Base-by-base conservation (phyloP, 1,140 invertebrate genomes). In the Lanistes nyassanus region DNA sequence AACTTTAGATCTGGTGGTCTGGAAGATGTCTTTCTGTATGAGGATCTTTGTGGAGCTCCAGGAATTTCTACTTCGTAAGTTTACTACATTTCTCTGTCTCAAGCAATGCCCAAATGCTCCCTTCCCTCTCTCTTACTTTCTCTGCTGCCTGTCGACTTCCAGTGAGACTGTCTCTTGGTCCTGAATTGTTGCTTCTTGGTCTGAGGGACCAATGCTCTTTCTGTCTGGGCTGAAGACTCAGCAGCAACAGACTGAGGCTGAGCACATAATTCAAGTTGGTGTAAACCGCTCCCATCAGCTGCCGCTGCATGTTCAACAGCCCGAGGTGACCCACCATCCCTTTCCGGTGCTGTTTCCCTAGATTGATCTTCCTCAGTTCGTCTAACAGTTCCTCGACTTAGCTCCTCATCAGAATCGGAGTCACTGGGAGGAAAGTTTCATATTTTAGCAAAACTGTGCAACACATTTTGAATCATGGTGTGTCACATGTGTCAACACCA, bases 341-440 rank as follows among this genome's bases (percentile, higher is more conserved):
- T 64, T 56, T 37, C 36, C 66, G 53, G 26, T 62, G 56, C 55
- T 65, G 13, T 9, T 21, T 37, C 23, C 58, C 34, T 36, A 65
- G 69, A 37, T 0, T n/a, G 39, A 4, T 26, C 0, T 19, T 51
- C 11, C 11, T 9, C 19, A 2, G 4, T 66, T 47, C 29, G 34
- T 55, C 9, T n/a, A 16, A 13, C 73, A 29, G 2, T 21, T 4
- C 51, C 47, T 4, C 9, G 5, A 31, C 26, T 47, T 23, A 2
- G 34, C 66, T 76, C 74, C 11, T 76, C 74, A 60, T 70, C 72
- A 29, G 76, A 77, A 34, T 56, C 78, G 55, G 78, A 79, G 68
- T 77, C 78, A 72, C 78, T 79, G 75, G 56, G 66, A 71, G 31
- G 53, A 58, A 71, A 21, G 31, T 2, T n/a, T 47, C 5, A 3